Base-by-base conservation (phyloP, 2,797 vertebrate species). In the Bufotes viridis region DNA sequence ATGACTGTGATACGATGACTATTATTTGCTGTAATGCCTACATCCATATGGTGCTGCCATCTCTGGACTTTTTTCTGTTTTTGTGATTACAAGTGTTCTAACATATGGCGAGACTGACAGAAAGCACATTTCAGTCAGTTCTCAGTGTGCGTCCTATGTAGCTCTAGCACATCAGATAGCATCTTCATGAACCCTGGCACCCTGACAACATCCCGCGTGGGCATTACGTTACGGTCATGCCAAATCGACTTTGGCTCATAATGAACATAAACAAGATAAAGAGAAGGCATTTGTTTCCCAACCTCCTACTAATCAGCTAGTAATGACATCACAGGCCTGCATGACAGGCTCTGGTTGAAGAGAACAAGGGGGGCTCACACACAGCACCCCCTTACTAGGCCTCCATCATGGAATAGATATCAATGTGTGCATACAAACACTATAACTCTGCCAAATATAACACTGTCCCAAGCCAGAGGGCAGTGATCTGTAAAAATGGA, bases 191-290 rank as follows among this genome's bases (percentile, higher is more conserved):
- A 55, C 18, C 29, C 14, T 74, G 82, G 51, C 51, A 57, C 18
- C 20, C 14, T 74, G 53, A 55, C n/a, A 11, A 14, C 11, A 29
- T 69, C 57, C 13, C 67, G 12, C 49, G 26, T 72, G 53, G 65
- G 67, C 55, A 60, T 70, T 72, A 49, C 29, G 76, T 90, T 90
- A 89, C 88, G 90, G 91, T 88, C 91, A 92, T 0, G 90, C 92
- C 92, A 92, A 91, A 89, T 85, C 91, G 80, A 84, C n/a, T 90
- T 90, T 91, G 85, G 87, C 79, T 85, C 91, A 90, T 1, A 0
- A 86, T 84, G 90, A 89, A 85, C 63, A 84, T 85, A 65, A 61
- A n/a, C 69, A 29, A 81, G 17, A 76, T 42, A n/a, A 67, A 81
- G 61, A 0, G 0, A 42, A 67, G 72, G 84, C 55, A 76, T 91